A percentile compares a stretch with the other conserved stretches of the same genome.
Conservation (phyloP, 2,113 vertebrate genomes). For the Dasyurus viverrinus region DNA sequence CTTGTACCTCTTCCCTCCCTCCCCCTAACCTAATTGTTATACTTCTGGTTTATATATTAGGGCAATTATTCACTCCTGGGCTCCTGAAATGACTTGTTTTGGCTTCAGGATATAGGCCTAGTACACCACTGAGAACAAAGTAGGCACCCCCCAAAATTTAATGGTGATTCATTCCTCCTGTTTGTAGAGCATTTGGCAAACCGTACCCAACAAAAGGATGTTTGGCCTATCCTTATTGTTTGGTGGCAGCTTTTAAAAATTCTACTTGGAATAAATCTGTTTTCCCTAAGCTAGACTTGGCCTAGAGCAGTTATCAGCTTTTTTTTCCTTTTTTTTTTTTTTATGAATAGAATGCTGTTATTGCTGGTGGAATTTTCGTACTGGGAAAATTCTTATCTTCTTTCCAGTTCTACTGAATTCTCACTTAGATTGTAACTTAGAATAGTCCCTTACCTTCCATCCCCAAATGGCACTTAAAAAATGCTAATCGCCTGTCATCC, state of each 20-base stretch:
- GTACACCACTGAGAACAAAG: conserved; percentile 41
- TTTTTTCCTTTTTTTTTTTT: conserved; percentile 4
- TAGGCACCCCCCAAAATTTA: background rate
- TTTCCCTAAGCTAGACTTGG: conserved; percentile 44
- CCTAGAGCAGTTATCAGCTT: background rate
- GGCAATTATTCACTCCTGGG: conserved; percentile 60
- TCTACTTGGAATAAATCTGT: conserved; percentile 24
- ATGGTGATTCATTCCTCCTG: background rate
- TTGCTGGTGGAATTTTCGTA: conserved; percentile 2
- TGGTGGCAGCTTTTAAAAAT: conserved; percentile 39
- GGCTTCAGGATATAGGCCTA: conserved; percentile 42
- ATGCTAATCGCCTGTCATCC: background rate
- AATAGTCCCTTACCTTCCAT: background rate
- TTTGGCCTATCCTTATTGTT: conserved; percentile 39
- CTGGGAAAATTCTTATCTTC: conserved; percentile 39
- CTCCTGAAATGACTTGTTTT: conserved; percentile 24
- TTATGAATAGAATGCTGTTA: conserved; percentile 34
- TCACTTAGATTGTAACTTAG: background rate
- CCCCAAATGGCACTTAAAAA: background rate
- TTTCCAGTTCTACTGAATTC: background rate
- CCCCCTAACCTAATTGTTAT: conserved; percentile 65
- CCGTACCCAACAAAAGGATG: background rate
- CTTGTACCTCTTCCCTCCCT: conserved; percentile 73
- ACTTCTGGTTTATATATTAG: conserved; percentile 77
- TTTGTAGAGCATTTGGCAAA: conserved; percentile 29